phyloP scores from a whole-genome alignment of 2,797 vertebrate species.

The Pterois miles region DNA sequence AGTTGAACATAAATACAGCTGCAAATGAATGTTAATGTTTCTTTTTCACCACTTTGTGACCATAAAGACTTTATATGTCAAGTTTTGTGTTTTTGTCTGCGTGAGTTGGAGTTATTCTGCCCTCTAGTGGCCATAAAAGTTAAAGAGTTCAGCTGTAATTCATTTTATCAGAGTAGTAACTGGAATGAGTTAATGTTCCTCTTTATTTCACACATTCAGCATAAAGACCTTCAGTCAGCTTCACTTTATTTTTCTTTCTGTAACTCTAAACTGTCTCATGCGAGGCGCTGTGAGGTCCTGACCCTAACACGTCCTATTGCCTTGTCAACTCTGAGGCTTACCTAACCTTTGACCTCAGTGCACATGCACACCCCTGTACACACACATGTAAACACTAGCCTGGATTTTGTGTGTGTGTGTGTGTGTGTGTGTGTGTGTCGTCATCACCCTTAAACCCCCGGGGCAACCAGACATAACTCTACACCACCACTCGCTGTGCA shows the following conservation, averaged over 20 bases:
- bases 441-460: constrained; percentile 40
- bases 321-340: constrained; percentile 67
- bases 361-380: constrained; percentile 27
- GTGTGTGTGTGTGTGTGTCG: background rate
- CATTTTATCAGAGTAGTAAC: background rate
- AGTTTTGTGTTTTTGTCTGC: background rate
- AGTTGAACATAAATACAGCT: background rate
- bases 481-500: background rate
- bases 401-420: background rate
- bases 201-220: constrained; percentile 1
- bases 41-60: background rate
- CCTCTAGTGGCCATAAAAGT: background rate
- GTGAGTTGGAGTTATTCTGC: background rate
- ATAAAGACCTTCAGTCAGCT: constrained; percentile 1
- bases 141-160: background rate
- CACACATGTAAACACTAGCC: constrained; percentile 33
- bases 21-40: background rate
- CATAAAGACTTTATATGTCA: background rate
- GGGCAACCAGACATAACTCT: constrained; percentile 53
- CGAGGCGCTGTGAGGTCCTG: constrained; percentile 30
- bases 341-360: constrained; percentile 69
- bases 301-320: constrained; percentile 63
- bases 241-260: constrained; percentile 7
- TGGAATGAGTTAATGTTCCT: background rate
- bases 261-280: background rate